These are phyloP conservation scores for Gambusia holbrooki DNA, from an alignment of 2,113 vertebrate genomes.

Conservation along the genomic window DNA sequence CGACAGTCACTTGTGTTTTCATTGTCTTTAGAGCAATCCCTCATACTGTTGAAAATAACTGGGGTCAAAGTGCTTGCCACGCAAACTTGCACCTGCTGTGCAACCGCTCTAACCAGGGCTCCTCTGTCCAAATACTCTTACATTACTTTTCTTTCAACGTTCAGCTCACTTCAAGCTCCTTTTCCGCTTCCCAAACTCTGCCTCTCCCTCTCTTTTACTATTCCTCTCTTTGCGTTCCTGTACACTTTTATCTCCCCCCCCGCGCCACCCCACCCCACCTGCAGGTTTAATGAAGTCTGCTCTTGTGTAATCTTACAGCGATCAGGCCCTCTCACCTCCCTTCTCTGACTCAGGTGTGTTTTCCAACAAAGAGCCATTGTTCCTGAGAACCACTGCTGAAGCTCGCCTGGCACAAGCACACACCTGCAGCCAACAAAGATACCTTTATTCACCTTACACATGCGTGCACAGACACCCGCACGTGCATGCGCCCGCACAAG, in stretches of 20 bases:
- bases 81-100: slow-evolving; percentile 46
- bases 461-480: background rate
- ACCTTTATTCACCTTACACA: slow-evolving; percentile 67
- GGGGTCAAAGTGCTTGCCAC: slow-evolving; percentile 12
- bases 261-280: background rate
- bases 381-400: slow-evolving; percentile 63
- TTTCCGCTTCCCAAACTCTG: slow-evolving; percentile 19
- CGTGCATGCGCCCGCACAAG: slow-evolving; percentile 15
- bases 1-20: no score
- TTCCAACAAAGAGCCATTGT: slow-evolving; percentile 76
- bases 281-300: slow-evolving; percentile 73
- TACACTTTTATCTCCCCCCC: slow-evolving; percentile 34
- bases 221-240: slow-evolving; percentile 32
- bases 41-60: slow-evolving; percentile 7
- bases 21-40: no score
- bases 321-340: slow-evolving; percentile 75
- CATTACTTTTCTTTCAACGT: slow-evolving; percentile 29
- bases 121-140: slow-evolving; percentile 11
- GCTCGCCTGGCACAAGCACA: slow-evolving; percentile 73
- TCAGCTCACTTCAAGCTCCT: slow-evolving; percentile 11
- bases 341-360: slow-evolving; percentile 75
- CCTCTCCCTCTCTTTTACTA: slow-evolving; percentile 13
- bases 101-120: slow-evolving; percentile 17
- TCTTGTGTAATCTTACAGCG: slow-evolving; percentile 72
- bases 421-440: slow-evolving; percentile 78